Evolutionary conservation across 2,888 invertebrate genomes (phyloP).

Genomic region (Eupithecia subumbrata): DNA sequence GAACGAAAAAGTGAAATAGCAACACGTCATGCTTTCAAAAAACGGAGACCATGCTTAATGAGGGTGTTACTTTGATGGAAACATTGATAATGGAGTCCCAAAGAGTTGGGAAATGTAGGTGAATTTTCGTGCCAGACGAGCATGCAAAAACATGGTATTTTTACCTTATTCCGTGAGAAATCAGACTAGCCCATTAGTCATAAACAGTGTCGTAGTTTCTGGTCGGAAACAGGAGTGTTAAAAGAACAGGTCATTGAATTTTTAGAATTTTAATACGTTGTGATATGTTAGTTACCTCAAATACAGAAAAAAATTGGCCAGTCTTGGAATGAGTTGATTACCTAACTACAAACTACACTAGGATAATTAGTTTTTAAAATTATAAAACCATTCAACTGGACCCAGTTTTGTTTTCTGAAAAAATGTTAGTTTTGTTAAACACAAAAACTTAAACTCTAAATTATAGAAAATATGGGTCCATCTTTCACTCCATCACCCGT

Average conservation of each 20-base stretch:
- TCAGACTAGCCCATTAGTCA: slow-evolving; percentile 41
- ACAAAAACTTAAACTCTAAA: slow-evolving; percentile 2
- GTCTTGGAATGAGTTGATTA: neutral
- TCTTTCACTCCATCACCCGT: slow-evolving; percentile 24
- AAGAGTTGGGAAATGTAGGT: slow-evolving; percentile 45
- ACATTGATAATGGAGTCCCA: slow-evolving; percentile 44
- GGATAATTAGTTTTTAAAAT: neutral
- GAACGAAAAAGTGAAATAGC: slow-evolving; percentile 27
- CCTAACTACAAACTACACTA: neutral
- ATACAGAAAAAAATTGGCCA: slow-evolving; percentile 6
- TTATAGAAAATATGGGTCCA: neutral
- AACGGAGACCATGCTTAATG: slow-evolving; percentile 31
- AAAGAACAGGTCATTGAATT: slow-evolving; percentile 17
- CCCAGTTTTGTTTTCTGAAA: neutral
- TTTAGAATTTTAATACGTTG: slow-evolving; percentile 22
- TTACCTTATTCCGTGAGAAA: slow-evolving; percentile 55
- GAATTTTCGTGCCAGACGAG: slow-evolving; percentile 49
- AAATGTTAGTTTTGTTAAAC: slow-evolving; percentile 13
- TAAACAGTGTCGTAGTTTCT: slow-evolving; percentile 25
- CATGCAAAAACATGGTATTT: slow-evolving; percentile 52
- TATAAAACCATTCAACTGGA: neutral
- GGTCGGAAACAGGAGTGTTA: slow-evolving; percentile 19
- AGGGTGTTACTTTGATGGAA: slow-evolving; percentile 33
- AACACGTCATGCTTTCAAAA: slow-evolving; percentile 29
- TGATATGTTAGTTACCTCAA: slow-evolving; percentile 1